Conservation (phyloP, 2,888 invertebrate species). For the Rugalucina vietnamica region DNA sequence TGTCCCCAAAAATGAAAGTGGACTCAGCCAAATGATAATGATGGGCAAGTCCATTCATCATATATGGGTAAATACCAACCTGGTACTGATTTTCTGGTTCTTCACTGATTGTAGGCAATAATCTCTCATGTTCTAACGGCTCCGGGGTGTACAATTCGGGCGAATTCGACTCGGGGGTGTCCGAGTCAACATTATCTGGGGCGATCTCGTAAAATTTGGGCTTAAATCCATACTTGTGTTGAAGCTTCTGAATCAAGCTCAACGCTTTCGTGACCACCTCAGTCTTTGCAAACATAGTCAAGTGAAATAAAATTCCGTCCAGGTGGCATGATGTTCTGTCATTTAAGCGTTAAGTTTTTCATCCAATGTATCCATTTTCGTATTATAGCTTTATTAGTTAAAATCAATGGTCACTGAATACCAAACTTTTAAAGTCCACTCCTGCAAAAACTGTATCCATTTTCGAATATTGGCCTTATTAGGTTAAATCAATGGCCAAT, state of each 20-base stretch:
- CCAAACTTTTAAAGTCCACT: neutral
- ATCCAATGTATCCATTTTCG: neutral
- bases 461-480: neutral
- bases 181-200: neutral
- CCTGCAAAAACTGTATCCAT: neutral
- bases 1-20: too few relatives aligned
- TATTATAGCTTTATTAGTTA: neutral
- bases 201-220: conserved; percentile 52
- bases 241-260: conserved; percentile 72
- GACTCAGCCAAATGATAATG: too few relatives aligned
- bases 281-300: conserved; percentile 62
- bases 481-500: neutral
- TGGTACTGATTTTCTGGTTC: too few relatives aligned
- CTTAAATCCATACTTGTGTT: conserved; percentile 76
- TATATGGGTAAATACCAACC: too few relatives aligned
- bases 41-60: too few relatives aligned
- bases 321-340: neutral
- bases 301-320: neutral
- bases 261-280: conserved; percentile 72
- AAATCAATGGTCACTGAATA: neutral
- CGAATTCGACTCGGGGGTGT: neutral
- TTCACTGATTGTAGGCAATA: conserved; percentile 54
- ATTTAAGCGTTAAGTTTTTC: neutral
- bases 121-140: neutral
- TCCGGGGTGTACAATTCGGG: neutral